Percentiles rank a stretch among this genome's conserved stretches.
These are phyloP conservation scores for Rosalia funebris DNA, from an alignment of 2,888 invertebrate species.

Conservation along the genomic window DNA sequence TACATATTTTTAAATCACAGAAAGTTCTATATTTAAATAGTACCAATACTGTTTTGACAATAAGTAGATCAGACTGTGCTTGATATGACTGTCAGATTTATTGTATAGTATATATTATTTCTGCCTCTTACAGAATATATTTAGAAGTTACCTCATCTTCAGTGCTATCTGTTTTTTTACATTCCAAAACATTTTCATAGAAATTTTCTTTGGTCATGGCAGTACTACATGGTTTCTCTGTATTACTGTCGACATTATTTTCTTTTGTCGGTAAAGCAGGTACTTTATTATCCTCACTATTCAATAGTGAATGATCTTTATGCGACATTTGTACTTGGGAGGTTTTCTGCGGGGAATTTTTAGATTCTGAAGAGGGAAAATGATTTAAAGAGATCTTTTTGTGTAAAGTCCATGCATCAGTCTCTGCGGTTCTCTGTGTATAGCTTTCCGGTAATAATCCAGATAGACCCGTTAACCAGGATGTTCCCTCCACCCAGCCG, in stretches of 20 bases:
- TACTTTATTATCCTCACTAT: constrained; percentile 37
- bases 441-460: constrained; percentile 84
- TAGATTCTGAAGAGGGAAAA: constrained; percentile 32
- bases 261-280: constrained; percentile 4
- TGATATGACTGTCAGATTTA: too few relatives aligned
- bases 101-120: too few relatives aligned
- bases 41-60: too few relatives aligned
- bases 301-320: constrained; percentile 40
- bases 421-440: constrained; percentile 85
- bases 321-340: constrained; percentile 5
- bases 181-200: constrained; percentile 52
- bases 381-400: constrained; percentile 70
- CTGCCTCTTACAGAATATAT: too few relatives aligned
- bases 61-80: too few relatives aligned
- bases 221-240: constrained; percentile 9
- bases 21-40: too few relatives aligned
- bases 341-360: constrained; percentile 20
- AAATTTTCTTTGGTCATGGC: constrained; percentile 50
- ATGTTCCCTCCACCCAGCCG: constrained; percentile 89
- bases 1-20: too few relatives aligned
- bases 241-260: constrained; percentile 11
- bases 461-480: constrained; percentile 82
- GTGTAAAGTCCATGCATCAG: constrained; percentile 92
- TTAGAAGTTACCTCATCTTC: constrained; percentile 30
- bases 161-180: constrained; percentile 32